These are phyloP conservation scores for Lampris megalopsis DNA, from an alignment of 2,113 vertebrate species.

Conservation along the genomic window DNA sequence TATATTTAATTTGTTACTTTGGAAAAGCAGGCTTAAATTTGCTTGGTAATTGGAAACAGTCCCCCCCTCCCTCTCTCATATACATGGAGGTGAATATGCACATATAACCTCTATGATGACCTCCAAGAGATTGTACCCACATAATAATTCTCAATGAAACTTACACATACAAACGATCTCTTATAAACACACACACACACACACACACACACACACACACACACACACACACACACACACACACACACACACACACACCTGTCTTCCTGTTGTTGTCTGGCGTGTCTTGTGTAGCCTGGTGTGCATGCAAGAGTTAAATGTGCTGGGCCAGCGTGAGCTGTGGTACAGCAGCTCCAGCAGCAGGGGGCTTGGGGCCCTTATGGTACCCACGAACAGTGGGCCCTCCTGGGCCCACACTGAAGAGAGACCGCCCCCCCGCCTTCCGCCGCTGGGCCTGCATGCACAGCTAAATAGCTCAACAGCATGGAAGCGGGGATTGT, in stretches of 20 bases:
- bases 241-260: not conserved
- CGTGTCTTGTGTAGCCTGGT: not conserved
- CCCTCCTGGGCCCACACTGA: constrained; percentile 13
- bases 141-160: not conserved
- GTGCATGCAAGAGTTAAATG: not conserved
- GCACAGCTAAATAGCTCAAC: constrained; percentile 24
- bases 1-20: too few species aligned
- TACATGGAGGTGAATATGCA: too few species aligned
- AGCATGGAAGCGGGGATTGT: not conserved
- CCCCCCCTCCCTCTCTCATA: too few species aligned
- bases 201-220: constrained; percentile 4
- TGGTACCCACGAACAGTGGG: not conserved
- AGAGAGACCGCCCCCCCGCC: not conserved
- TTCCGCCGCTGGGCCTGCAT: constrained; percentile 19
- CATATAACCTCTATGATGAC: too few species aligned
- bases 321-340: not conserved
- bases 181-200: not conserved
- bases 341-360: not conserved
- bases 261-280: not conserved
- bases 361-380: constrained; percentile 1
- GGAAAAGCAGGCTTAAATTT: too few species aligned
- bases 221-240: constrained; percentile 4
- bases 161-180: not conserved
- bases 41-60: too few species aligned
- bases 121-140: too few species aligned